These are phyloP conservation scores for Limosa lapponica DNA, from an alignment of 2,797 vertebrate species.

Conservation along the genomic window DNA sequence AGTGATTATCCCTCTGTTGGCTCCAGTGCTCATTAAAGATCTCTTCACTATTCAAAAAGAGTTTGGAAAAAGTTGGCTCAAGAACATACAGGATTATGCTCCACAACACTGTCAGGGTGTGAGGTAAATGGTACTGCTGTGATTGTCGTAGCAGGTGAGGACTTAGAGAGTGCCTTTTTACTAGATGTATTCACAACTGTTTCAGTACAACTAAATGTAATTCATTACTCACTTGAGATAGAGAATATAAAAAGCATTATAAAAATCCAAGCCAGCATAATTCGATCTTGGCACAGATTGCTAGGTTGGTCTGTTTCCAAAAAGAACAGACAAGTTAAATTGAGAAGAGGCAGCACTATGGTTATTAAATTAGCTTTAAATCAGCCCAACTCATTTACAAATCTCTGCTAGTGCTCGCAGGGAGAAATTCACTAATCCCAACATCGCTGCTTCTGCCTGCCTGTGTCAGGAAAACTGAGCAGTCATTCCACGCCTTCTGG, in stretches of 20 bases:
- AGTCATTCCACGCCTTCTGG: neutral
- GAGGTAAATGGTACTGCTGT: conserved; percentile 3
- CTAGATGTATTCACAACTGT: conserved; percentile 6
- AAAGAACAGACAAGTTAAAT: conserved; percentile 73
- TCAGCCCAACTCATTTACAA: conserved; percentile 51
- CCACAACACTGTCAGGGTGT: neutral
- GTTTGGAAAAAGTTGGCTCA: neutral
- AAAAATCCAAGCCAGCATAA: conserved; percentile 65
- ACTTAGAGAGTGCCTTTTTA: conserved; percentile 37
- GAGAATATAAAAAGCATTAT: conserved; percentile 69
- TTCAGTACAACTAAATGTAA: conserved; percentile 64
- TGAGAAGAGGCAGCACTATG: conserved; percentile 58
- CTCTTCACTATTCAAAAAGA: neutral
- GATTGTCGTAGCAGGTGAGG: neutral
- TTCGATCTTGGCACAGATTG: conserved; percentile 61
- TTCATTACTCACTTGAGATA: conserved; percentile 73
- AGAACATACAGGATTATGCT: neutral
- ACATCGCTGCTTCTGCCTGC: neutral
- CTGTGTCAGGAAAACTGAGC: neutral
- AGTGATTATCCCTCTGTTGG: neutral
- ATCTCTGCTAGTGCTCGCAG: neutral
- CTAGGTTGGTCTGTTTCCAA: conserved; percentile 68
- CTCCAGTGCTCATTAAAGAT: neutral
- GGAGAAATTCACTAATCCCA: conserved; percentile 16
- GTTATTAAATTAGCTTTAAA: conserved; percentile 73